Base-by-base conservation (phyloP, 2,888 invertebrate species). In the Patella ulyssiponensis region DNA sequence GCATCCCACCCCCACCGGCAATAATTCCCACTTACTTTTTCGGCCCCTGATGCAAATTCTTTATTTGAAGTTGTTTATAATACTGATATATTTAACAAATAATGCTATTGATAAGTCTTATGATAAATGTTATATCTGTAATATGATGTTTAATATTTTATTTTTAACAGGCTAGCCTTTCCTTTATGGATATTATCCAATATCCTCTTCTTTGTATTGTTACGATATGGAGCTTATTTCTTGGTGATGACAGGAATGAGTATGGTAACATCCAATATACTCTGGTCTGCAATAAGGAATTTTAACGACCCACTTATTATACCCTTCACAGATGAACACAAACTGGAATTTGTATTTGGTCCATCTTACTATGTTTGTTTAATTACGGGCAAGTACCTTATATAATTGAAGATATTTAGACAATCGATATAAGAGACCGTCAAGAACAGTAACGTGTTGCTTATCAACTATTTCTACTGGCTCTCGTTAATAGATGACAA, bases 101-200 rank as follows among this genome's bases (percentile, higher is more conserved):
- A 44, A 44, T 44, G 44, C 44, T 44, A 7, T 44, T 44, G 1
- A 44, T 9, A 9, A 9, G 44, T 44, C 44, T 44, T 44, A 4
- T 44, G 9, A 44, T 44, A 44, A 7, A 7, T 44, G 7, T 44
- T 44, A 44, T 44, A 44, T 44, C 44, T 44, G 7, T 44, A 44
- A 44, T 44, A 27, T 20, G 52, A 73, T 27, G 44, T 54, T 58
- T 11, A 64, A 64, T 9, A 64, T 64, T 64, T 5, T 70, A 3
- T 69, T 27, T 72, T 27, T 78, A 78, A 11, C 81, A 93, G 93
- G 93, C 86, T 92, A 69, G 93, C 94, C 1, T 93, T 94, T 79
- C 92, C 93, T 4, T 90, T 93, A 70, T 94, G 94, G 94, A 80
- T 94, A 15, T 84, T 94, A 64, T 90, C 93, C 1, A 92, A 93